Percentiles rank a stretch among this genome's conserved stretches.
These are phyloP conservation scores for Drepana falcataria DNA, from an alignment of 2,888 invertebrate genomes.

Conservation along the genomic window DNA sequence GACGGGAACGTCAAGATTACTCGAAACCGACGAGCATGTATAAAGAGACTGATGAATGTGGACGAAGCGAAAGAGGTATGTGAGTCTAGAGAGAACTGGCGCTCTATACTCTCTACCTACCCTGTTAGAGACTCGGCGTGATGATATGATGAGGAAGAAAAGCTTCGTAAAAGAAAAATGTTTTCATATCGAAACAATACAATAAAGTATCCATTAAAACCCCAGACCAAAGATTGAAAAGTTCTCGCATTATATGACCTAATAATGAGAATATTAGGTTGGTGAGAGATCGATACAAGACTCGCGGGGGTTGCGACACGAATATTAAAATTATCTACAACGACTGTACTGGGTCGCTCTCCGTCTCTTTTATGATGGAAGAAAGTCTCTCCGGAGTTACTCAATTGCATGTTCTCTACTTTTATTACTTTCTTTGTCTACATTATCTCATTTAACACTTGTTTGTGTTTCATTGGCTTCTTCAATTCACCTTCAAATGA, in stretches of 20 bases:
- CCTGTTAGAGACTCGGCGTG: too few species aligned
- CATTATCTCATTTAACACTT: conserved; percentile 20
- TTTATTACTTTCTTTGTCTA: conserved; percentile 40
- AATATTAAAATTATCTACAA: conserved; percentile 69
- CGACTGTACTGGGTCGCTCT: conserved; percentile 34
- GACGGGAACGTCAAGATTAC: too few species aligned
- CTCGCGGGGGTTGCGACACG: conserved; percentile 45
- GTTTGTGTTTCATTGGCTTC: neutral
- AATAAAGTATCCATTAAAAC: neutral
- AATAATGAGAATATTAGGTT: conserved; percentile 33
- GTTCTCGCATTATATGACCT: conserved; percentile 37
- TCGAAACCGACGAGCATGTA: too few species aligned
- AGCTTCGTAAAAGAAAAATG: too few species aligned
- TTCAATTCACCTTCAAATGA: neutral
- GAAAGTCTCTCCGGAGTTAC: conserved; percentile 61
- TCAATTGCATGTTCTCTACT: conserved; percentile 55
- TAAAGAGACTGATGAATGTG: too few species aligned
- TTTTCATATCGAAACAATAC: neutral
- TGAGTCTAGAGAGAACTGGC: too few species aligned
- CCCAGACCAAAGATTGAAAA: neutral
- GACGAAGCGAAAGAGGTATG: too few species aligned
- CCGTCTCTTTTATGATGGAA: conserved; percentile 55
- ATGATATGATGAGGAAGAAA: too few species aligned
- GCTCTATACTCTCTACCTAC: too few species aligned
- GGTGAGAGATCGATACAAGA: conserved; percentile 42